Base-by-base conservation (phyloP, 1,140 invertebrate genomes). In the Sminthurinus signatus region DNA sequence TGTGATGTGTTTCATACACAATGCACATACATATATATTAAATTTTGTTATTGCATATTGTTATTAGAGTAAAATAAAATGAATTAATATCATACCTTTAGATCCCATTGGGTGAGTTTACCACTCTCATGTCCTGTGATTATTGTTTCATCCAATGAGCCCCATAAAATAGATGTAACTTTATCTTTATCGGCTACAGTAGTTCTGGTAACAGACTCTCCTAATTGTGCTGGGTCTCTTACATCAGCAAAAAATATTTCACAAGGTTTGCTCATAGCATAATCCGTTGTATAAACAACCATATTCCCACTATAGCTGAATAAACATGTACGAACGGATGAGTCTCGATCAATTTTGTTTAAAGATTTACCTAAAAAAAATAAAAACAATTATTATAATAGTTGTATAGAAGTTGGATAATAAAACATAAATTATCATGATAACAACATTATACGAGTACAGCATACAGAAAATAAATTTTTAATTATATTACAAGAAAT, bases 41-140 rank as follows among this genome's bases (percentile, higher is more conserved):
- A n/a, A n/a, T n/a, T 27, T 4, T 48, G 23, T 23, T 29, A 8
- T 29, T n/a, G 5, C 12, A 12, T 23, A 50, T 10, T 15, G 10
- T 14, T 23, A 50, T 50, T 10, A 50, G 15, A 25, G 60, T 19
- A 67, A n/a, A n/a, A n/a, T n/a, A n/a, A n/a, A n/a, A n/a, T n/a
- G n/a, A n/a, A n/a, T n/a, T 43, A 50, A 32, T 61, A 62, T 75
- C 78, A 75, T 80, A 88, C 88, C 76, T 87, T 86, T 0, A 93
- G 78, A 77, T 99, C 94, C 91, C 92, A 98, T 72, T 91, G 86
- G 46, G 82, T 85, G 58, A 98, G 81, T 73, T 91, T 88, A 31
- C 96, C 95, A 79, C 90, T 88, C 78, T 96, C 94, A 78, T 96
- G 93, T 0, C 94, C 95, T 59, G 92, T 93, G 31, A 98, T 87